Conservation (phyloP, 2,797 vertebrate genomes). For the Liasis olivaceus region DNA sequence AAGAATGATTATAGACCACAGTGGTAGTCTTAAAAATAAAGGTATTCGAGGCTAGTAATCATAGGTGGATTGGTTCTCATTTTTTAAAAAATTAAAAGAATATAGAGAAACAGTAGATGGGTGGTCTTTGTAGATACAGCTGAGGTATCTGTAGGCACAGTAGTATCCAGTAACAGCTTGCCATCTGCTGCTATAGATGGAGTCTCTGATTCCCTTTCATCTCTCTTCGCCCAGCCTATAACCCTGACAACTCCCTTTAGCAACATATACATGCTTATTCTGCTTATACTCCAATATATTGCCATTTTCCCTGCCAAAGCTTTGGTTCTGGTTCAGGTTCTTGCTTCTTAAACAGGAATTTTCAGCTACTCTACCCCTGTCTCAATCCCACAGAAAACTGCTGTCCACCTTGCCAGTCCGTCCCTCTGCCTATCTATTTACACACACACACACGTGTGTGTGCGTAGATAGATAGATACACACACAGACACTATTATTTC, state of each 20-base stretch:
- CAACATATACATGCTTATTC: neutral
- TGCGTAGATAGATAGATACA: neutral
- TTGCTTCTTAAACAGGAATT: neutral
- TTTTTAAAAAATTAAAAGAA: neutral
- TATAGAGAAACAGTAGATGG: neutral
- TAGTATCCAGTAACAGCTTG: neutral
- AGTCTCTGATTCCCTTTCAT: neutral
- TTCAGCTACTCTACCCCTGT: neutral
- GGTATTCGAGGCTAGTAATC: neutral
- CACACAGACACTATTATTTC: neutral
- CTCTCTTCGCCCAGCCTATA: neutral
- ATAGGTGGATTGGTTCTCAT: neutral
- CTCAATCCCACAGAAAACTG: neutral
- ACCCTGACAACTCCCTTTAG: neutral
- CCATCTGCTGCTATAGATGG: neutral
- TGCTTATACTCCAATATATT: neutral
- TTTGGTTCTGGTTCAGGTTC: neutral
- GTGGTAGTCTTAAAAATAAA: neutral
- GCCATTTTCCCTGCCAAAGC: neutral
- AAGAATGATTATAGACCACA: neutral
- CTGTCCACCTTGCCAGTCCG: neutral
- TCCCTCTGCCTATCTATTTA: neutral
- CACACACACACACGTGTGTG: no score
- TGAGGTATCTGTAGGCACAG: neutral
- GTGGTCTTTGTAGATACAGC: neutral